A percentile compares a stretch with the other conserved stretches of the same genome.
Conservation (phyloP, 2,113 vertebrate genomes). For the Sylvilagus bachmani region DNA sequence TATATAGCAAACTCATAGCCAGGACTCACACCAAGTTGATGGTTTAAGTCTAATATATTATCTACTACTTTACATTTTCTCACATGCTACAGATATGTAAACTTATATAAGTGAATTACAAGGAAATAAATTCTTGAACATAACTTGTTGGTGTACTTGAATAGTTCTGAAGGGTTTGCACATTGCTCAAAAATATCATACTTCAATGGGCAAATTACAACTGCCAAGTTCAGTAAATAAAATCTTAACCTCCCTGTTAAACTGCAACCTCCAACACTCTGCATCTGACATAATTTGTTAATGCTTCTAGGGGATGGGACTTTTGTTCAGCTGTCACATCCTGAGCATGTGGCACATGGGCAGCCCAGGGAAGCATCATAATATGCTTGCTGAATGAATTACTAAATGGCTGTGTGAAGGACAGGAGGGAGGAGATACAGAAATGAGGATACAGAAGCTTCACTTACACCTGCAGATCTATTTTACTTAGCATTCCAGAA, state of each 20-base stretch:
- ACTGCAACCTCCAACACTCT: neutral
- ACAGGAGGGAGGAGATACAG: neutral
- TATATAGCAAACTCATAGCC: neutral
- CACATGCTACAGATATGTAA: neutral
- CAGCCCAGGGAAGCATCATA: neutral
- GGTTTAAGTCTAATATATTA: constrained; percentile 4
- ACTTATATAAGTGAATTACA: neutral
- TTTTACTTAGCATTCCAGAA: neutral
- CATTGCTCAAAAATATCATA: neutral
- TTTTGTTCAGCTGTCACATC: neutral
- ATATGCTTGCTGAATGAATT: neutral
- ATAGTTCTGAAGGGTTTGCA: neutral
- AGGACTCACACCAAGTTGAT: neutral
- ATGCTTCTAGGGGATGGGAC: neutral
- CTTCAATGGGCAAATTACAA: neutral
- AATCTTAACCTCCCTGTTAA: neutral
- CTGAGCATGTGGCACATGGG: neutral
- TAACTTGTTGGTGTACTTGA: neutral
- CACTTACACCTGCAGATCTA: neutral
- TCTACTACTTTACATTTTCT: neutral
- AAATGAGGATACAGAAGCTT: neutral
- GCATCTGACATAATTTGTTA: neutral
- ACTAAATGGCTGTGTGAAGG: neutral
- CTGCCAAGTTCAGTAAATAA: neutral
- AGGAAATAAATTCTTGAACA: neutral